Percentiles rank a stretch among this genome's conserved stretches.
Evolutionary conservation across 2,888 invertebrate species (phyloP).

Genomic region (Lordiphosa fenestrarum): DNA sequence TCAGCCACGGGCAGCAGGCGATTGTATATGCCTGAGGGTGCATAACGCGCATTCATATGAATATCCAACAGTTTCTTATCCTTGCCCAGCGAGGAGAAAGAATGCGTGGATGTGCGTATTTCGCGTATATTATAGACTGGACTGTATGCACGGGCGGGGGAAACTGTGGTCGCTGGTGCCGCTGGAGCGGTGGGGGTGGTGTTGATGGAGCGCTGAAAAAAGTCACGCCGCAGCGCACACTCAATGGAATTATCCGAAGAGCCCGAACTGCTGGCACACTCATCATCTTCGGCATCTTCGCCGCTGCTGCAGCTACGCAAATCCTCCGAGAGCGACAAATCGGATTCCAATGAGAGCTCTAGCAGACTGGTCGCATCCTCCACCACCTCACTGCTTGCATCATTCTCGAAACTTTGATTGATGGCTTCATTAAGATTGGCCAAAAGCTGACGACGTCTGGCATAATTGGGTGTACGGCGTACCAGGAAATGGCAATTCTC

Average conservation of each 20-base stretch:
- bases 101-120: constrained; percentile 79
- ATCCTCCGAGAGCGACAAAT: constrained; percentile 70
- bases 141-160: constrained; percentile 69
- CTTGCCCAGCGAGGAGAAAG: constrained; percentile 80
- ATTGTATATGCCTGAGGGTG: constrained; percentile 46
- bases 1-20: constrained; percentile 55
- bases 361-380: constrained; percentile 69
- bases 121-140: constrained; percentile 80
- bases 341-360: constrained; percentile 76
- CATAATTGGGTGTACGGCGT: constrained; percentile 89
- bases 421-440: constrained; percentile 74
- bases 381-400: constrained; percentile 17
- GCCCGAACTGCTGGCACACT: constrained; percentile 70
- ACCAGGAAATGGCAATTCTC: constrained; percentile 90
- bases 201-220: constrained; percentile 44
- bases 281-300: constrained; percentile 69
- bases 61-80: constrained; percentile 80
- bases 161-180: constrained; percentile 3
- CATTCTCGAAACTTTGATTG: constrained; percentile 51
- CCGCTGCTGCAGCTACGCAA: constrained; percentile 64
- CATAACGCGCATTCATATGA: constrained; percentile 75
- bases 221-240: constrained; percentile 54
- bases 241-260: constrained; percentile 76
- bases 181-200: constrained; percentile 13
- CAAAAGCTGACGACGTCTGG: constrained; percentile 80